These are phyloP conservation scores for Sarcophaga bullata DNA, from an alignment of 1,140 invertebrate species.

Conservation along the genomic window DNA sequence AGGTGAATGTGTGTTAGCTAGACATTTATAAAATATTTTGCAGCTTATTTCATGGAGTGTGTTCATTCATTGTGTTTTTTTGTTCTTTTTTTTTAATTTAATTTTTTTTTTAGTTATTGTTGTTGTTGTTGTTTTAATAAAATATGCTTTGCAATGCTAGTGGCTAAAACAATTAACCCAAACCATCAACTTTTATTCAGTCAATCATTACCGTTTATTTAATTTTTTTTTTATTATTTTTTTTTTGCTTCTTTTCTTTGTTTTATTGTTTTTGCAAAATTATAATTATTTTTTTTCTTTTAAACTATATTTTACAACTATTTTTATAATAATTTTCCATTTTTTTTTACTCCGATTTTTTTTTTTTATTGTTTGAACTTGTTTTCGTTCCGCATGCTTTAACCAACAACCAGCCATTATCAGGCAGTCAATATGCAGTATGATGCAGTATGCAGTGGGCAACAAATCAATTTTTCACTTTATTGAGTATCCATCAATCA, in stretches of 20 bases:
- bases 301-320: slow-evolving; percentile 1
- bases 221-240: not conserved
- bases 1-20: not conserved
- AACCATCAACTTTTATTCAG: slow-evolving; percentile 23
- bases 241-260: not conserved
- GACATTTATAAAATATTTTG: not conserved
- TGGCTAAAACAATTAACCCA: slow-evolving; percentile 38
- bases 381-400: slow-evolving; percentile 39
- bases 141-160: slow-evolving; percentile 28
- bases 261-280: slow-evolving; percentile 6
- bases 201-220: not conserved
- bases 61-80: too few species aligned
- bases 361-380: slow-evolving; percentile 29
- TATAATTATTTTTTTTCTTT: not conserved
- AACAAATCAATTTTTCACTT: not conserved
- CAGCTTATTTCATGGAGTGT: not conserved
- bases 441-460: not conserved
- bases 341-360: not conserved
- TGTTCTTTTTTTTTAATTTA: too few species aligned
- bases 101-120: not conserved
- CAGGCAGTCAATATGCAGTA: too few species aligned
- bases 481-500: slow-evolving; percentile 12
- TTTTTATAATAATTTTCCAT: not conserved
- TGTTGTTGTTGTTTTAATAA: too few species aligned
- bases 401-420: too few species aligned